Conservation (phyloP, 2,797 vertebrate genomes). For the Simalia tracyae region DNA sequence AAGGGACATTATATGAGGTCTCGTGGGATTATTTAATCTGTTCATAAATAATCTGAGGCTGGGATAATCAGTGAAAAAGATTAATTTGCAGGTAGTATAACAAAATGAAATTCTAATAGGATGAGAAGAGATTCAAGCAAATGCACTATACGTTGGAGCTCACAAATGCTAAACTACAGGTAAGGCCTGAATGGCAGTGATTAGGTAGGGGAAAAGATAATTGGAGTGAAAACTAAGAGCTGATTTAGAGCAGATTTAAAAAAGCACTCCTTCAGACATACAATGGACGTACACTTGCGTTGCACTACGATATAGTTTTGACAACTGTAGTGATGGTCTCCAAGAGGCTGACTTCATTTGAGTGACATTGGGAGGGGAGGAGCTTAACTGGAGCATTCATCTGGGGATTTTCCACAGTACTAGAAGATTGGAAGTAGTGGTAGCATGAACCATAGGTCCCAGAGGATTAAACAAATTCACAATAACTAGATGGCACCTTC, state of each 20-base stretch:
- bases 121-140: background rate
- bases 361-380: too few relatives aligned
- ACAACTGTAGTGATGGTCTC: background rate
- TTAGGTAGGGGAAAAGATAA: background rate
- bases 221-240: background rate
- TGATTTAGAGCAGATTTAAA: background rate
- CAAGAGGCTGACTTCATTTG: too few relatives aligned
- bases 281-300: too few relatives aligned
- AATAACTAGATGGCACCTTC: background rate
- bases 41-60: background rate
- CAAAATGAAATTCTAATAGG: background rate
- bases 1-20: background rate
- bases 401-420: too few relatives aligned
- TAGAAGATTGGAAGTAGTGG: too few relatives aligned
- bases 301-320: background rate
- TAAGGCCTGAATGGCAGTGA: background rate
- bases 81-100: background rate
- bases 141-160: too few relatives aligned
- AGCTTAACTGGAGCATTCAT: too few relatives aligned
- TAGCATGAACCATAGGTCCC: background rate
- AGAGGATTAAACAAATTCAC: background rate
- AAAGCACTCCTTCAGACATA: background rate
- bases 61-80: background rate
- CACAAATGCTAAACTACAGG: background rate
- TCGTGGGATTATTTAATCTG: background rate